Evolutionary conservation across 1,140 invertebrate genomes (phyloP).

Genomic region (Condylostylus longicornis): DNA sequence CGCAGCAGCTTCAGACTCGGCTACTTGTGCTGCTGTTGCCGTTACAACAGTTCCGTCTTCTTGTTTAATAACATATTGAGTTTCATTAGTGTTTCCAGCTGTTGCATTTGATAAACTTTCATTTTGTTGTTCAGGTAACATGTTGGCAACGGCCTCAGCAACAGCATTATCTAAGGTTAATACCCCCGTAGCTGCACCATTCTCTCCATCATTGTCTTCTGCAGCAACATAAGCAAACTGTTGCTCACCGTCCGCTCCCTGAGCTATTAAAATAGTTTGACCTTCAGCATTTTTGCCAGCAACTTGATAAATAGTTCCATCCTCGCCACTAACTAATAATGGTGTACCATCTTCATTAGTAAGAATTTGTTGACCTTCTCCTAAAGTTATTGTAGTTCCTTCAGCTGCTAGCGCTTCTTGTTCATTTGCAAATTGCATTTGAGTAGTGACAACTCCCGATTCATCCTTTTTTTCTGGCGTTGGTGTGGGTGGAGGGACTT

Average conservation of each 20-base stretch:
- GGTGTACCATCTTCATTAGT: conserved; percentile 35
- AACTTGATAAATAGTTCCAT: conserved; percentile 42
- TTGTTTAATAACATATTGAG: conserved; percentile 42
- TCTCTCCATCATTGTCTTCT: conserved; percentile 37
- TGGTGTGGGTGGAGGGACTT: conserved; percentile 18
- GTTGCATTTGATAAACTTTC: conserved; percentile 33
- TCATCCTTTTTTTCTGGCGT: conserved; percentile 17
- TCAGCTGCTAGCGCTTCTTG: conserved; percentile 22
- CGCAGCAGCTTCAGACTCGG: conserved; percentile 33
- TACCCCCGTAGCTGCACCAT: conserved; percentile 43
- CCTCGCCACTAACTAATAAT: conserved; percentile 49
- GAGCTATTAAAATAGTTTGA: conserved; percentile 51
- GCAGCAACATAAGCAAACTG: conserved; percentile 55
- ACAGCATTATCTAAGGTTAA: conserved; percentile 45
- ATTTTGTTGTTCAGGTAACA: conserved; percentile 17
- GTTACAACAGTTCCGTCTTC: conserved; percentile 23
- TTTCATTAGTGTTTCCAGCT: conserved; percentile 33
- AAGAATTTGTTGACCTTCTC: conserved; percentile 22
- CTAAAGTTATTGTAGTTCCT: conserved; percentile 19
- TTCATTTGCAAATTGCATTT: conserved; percentile 9
- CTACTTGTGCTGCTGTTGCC: conserved; percentile 19
- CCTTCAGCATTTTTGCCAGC: conserved; percentile 61
- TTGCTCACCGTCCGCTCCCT: conserved; percentile 50
- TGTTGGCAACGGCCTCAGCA: conserved; percentile 36
- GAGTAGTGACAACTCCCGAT: background rate